These are phyloP conservation scores for Neomorphus geoffroyi DNA, from an alignment of 2,797 vertebrate species.

Conservation along the genomic window DNA sequence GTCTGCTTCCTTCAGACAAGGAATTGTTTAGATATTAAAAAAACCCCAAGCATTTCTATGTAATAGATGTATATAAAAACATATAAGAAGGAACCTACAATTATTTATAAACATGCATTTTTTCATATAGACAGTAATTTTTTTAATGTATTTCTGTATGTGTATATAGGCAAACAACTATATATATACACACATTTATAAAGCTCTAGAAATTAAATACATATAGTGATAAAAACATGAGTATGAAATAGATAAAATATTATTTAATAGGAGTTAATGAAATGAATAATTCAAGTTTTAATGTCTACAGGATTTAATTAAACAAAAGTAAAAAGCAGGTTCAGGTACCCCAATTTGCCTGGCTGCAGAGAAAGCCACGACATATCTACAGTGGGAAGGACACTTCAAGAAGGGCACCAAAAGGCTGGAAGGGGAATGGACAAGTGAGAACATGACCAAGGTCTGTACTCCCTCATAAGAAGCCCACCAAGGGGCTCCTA, in stretches of 20 bases:
- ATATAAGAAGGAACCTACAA: not conserved
- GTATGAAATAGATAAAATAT: not conserved
- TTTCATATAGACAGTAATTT: not conserved
- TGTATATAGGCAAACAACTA: not conserved
- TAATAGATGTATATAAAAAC: not conserved
- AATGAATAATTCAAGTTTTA: not conserved
- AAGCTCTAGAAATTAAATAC: not conserved
- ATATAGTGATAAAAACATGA: not conserved
- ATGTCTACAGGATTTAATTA: not conserved
- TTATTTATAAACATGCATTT: not conserved
- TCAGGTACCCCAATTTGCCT: not conserved
- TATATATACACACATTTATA: not conserved
- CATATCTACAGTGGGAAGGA: fast-evolving
- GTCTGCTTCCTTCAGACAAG: not conserved
- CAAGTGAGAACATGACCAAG: not conserved
- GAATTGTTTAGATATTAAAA: not conserved
- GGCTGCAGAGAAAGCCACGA: not conserved
- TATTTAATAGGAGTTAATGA: not conserved
- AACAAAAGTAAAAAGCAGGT: not conserved
- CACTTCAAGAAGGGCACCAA: fast-evolving
- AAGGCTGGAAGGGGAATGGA: not conserved
- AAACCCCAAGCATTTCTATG: not conserved
- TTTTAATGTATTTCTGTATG: not conserved
- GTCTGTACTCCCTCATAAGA: not conserved
- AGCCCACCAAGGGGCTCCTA: not conserved